Base-by-base conservation (phyloP, 2,113 vertebrate species). In the Orycteropus afer region DNA sequence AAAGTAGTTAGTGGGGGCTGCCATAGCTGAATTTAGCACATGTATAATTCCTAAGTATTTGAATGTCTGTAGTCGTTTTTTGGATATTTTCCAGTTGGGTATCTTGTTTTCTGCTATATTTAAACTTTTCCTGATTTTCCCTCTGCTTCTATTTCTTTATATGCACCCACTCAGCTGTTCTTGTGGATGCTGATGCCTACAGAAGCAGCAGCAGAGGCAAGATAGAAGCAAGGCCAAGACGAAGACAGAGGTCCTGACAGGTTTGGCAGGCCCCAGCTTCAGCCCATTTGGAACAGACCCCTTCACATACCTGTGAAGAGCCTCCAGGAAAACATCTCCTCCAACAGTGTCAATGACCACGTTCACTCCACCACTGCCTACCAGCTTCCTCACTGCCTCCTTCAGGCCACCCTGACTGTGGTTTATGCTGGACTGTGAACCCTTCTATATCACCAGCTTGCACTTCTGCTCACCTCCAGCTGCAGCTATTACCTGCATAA, bases 51-150 rank as follows among this genome's bases (percentile, higher is more conserved):
- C 78, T 94, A 86, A 96, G 77, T 79, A 89, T 53, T 78, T 82
- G 63, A 71, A 57, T 93, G 85, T 65, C 92, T 92, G 47, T 49
- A 45, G 85, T 94, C 61, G 15, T 91, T 88, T 95, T 90, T 67
- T 96, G 95, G 78, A 78, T 95, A 95, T 96, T 96, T 97, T 97
- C 92, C 96, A 95, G 85, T 42, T 81, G 93, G 81, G 37, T 95
- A 79, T 97, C 96, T 95, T 96, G 87, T 85, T 96, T 96, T 95
- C n/a, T 88, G 88, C 91, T 97, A 96, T 87, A 97, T 97, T 96
- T 97, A 92, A 97, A 91, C 93, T 95, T 96, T 96, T 97, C 95
- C 97, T 97, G 89, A 97, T 96, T 96, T 96, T 90, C 85, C 65
- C 94, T 96, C 93, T 74, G 88, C 95, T 96, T 96, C 92, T 95